These are phyloP conservation scores for Acholoe squamosa DNA, from an alignment of 2,888 invertebrate genomes.

Conservation along the genomic window DNA sequence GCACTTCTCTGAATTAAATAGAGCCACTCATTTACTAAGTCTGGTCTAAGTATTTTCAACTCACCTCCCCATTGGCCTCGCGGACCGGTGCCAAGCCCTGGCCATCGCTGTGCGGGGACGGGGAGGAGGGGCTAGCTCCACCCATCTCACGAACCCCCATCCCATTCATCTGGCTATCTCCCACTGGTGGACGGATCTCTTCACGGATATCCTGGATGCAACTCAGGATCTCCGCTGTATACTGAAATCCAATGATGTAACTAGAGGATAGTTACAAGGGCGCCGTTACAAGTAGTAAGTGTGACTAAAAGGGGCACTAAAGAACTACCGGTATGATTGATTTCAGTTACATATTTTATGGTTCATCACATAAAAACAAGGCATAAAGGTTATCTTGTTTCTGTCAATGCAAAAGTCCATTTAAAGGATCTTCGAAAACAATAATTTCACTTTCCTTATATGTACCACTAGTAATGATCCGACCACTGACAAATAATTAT, in stretches of 20 bases:
- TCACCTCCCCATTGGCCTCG: background rate
- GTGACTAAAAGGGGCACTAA: background rate
- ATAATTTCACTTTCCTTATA: no score
- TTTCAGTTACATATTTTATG: no score
- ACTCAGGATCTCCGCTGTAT: slow-evolving; percentile 49
- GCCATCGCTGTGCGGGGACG: background rate
- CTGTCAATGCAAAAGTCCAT: no score
- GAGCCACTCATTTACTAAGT: no score
- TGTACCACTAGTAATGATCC: no score
- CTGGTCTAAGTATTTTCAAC: no score
- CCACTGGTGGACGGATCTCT: slow-evolving; percentile 45
- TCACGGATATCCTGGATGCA: slow-evolving; percentile 54
- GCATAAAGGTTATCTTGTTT: no score
- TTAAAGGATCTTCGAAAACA: no score
- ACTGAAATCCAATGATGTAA: slow-evolving; percentile 9
- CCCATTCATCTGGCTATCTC: background rate
- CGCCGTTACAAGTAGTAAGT: background rate
- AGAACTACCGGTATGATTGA: background rate
- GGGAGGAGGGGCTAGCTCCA: background rate
- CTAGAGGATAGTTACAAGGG: background rate
- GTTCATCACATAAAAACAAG: no score
- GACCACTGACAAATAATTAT: no score
- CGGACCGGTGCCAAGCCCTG: background rate
- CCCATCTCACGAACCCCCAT: background rate
- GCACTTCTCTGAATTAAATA: no score